Base-by-base conservation (phyloP, 2,888 invertebrate genomes). In the Teleogryllus oceanicus region DNA sequence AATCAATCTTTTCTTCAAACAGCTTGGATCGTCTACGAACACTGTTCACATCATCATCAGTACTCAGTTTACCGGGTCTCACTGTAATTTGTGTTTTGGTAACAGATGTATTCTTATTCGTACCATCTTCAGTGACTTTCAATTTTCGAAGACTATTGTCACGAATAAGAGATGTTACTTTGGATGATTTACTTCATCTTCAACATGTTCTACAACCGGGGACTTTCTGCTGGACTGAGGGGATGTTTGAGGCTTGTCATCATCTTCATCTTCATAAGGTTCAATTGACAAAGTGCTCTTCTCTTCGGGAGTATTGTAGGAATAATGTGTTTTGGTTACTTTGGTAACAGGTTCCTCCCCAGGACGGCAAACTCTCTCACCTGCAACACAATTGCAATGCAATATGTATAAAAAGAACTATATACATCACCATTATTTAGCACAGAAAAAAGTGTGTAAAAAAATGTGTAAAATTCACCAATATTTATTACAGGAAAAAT, bases 351-450 rank as follows among this genome's bases (percentile, higher is more conserved):
- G 93, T 85, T 91, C 91, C 76, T 91, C 88, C 74, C 93, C 93
- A 87, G 79, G 92, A 92, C 85, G 92, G 90, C 83, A 93, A 89
- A 83, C 93, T 91, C 92, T 92, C 84, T 93, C 92, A 86, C 94
- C 93, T 93, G 87, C 80, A 84, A 85, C 79, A 78, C 82, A 79
- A 5, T 74, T 80, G 13, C 74, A 24, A 79, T 8, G 8, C 37
- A 37, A 37, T 37, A 37, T 37, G 5, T 37, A 5, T 37, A 37
- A 37, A 37, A 21, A 21, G 21, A 21, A 21, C 21, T 21, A 21
- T 21, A 37, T 37, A 37, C 2, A 37, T 37, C 24, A 37, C 24
- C 24, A 37, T 37, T 37, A 37, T 37, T 37, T 37, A 2, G 0
- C 0, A 37, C 2, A 37, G 24, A 3, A 1, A 24, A 37, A 37